Evolutionary conservation across 2,797 vertebrate genomes (phyloP).

Genomic region (Streptopelia turtur): DNA sequence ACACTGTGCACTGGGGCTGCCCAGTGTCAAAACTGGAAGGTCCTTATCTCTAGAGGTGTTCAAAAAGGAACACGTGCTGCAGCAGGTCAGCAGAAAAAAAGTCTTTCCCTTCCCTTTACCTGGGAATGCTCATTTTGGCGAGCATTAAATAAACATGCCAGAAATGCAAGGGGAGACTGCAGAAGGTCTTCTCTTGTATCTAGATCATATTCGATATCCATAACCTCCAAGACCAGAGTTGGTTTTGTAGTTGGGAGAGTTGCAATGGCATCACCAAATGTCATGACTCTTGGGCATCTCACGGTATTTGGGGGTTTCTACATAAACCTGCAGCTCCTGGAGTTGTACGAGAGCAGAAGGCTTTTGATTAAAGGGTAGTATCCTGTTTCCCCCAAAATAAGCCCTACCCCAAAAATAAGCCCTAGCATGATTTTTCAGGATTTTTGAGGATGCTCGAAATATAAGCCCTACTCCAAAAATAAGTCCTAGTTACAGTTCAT

Average conservation of each 20-base stretch:
- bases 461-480: no score
- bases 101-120: neutral
- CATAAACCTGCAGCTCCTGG: neutral
- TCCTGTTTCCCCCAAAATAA: no score
- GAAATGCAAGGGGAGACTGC: neutral
- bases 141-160: neutral
- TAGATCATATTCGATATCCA: rapidly evolving
- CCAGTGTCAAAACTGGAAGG: neutral
- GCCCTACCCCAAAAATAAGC: no score
- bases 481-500: no score
- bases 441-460: no score
- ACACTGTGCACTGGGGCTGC: rapidly evolving
- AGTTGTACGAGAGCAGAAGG: rapidly evolving
- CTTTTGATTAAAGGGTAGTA: neutral
- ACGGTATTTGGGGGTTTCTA: neutral
- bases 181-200: neutral
- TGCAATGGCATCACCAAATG: neutral
- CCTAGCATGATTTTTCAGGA: no score
- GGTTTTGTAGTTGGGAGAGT: neutral
- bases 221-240: neutral
- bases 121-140: rapidly evolving
- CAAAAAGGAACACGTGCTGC: neutral
- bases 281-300: neutral
- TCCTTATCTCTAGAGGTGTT: neutral
- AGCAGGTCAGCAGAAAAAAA: neutral